phyloP scores from a whole-genome alignment of 1,140 invertebrate species.

The Periplaneta americana region DNA sequence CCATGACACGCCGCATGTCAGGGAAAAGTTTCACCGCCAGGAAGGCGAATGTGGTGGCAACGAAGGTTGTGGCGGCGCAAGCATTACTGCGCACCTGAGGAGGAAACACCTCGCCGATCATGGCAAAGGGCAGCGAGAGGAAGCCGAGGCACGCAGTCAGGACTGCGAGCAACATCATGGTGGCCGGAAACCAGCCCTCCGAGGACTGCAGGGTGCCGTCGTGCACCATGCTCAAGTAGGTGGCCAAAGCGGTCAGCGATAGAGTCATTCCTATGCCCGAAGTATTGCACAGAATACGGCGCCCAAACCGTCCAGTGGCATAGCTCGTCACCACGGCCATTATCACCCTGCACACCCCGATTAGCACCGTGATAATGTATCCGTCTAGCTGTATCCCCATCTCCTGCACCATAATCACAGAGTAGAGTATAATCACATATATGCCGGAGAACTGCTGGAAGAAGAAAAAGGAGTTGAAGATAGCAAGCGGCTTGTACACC shows the following conservation, averaged over 20 bases:
- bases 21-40: slow-evolving; percentile 68
- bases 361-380: slow-evolving; percentile 48
- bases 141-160: slow-evolving; percentile 46
- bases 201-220: not conserved
- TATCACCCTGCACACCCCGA: slow-evolving; percentile 46
- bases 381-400: slow-evolving; percentile 50
- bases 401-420: slow-evolving; percentile 53
- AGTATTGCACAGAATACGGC: slow-evolving; percentile 23
- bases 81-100: slow-evolving; percentile 57
- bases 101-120: slow-evolving; percentile 71
- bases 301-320: slow-evolving; percentile 47
- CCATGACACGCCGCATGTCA: slow-evolving; percentile 46
- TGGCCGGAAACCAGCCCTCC: slow-evolving; percentile 3
- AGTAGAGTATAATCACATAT: slow-evolving; percentile 72
- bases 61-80: slow-evolving; percentile 55
- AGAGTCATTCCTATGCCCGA: slow-evolving; percentile 49
- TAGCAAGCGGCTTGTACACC: slow-evolving; percentile 54
- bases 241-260: slow-evolving; percentile 48
- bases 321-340: slow-evolving; percentile 46
- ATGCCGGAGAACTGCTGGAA: slow-evolving; percentile 74
- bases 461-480: slow-evolving; percentile 64
- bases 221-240: slow-evolving; percentile 38
- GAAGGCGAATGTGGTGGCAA: slow-evolving; percentile 67
- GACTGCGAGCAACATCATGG: not conserved
- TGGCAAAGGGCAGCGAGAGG: slow-evolving; percentile 62